Base-by-base conservation (phyloP, 2,888 invertebrate genomes). In the Apoda limacodes region DNA sequence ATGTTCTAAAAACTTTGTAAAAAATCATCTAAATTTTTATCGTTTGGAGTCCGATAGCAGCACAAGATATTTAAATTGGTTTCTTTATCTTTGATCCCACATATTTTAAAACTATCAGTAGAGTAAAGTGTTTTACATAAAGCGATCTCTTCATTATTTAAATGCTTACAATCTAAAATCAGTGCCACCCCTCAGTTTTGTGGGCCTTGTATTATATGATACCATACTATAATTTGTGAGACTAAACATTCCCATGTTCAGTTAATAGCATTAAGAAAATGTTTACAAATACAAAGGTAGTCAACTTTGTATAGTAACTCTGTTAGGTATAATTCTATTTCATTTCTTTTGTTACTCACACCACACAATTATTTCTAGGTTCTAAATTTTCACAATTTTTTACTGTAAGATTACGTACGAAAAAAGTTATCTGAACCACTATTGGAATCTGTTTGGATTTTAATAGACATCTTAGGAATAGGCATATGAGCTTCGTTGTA, bases 61-160 rank as follows among this genome's bases (percentile, higher is more conserved):
- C 39, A 39, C 12, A 28, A 28, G 7, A 39, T 30, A 22, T 20
- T 15, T 20, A 35, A 1, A 29, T 27, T 19, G 4, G 29, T 28
- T 1, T 24, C 25, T 2, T n/a, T 3, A 19, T 40, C 32, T 21
- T 14, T 34, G 2, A 29, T 13, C 9, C 40, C 31, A 26, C 39
- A 40, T 12, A 39, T 28, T 32, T 39, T 36, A 25, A 39, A 39
- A n/a, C 22, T 13, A 9, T 28, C 22, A 5, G 5, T 11, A 15
- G 28, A 26, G 4, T 31, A 28, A 1, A 34, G 20, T 9, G 10
- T 17, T 11, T 34, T 24, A 27, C 34, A 34, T 9, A 34, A 19
- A 5, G n/a, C 5, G 9, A 24, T n/a, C 3, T 30, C 27, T 4
- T 22, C 27, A 13, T 7, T 19, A 2, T 13, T 13, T 4, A n/a